Conservation (phyloP, 2,797 vertebrate species). For the Aplochiton taeniatus region DNA sequence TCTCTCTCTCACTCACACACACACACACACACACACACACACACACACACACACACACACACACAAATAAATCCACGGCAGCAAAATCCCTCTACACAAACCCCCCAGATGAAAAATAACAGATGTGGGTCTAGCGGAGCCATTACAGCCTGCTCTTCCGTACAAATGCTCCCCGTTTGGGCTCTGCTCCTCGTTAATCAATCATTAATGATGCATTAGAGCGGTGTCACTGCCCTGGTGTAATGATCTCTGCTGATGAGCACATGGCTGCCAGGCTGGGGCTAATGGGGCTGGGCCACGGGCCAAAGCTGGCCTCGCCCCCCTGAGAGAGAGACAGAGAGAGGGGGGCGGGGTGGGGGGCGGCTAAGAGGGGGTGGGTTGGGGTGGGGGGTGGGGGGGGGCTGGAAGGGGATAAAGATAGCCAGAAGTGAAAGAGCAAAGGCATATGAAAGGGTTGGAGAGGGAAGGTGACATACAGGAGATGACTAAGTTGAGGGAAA, state of each 20-base stretch:
- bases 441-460: constrained; percentile 14
- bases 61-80: not conserved
- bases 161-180: constrained; percentile 66
- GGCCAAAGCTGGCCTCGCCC: constrained; percentile 52
- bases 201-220: constrained; percentile 83
- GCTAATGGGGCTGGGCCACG: constrained; percentile 65
- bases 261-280: constrained; percentile 70
- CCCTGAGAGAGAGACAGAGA: constrained; percentile 28
- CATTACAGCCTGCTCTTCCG: constrained; percentile 67
- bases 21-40: constrained; percentile 15
- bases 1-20: constrained; percentile 21
- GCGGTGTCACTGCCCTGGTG: constrained; percentile 72
- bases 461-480: constrained; percentile 15
- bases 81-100: not conserved
- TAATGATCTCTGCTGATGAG: constrained; percentile 75
- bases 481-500: not conserved
- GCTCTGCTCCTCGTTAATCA: constrained; percentile 78
- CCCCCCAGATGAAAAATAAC: constrained; percentile 44
- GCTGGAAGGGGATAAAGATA: constrained; percentile 23
- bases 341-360: constrained; percentile 20
- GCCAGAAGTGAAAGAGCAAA: constrained; percentile 56
- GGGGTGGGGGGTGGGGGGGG: constrained; percentile 45
- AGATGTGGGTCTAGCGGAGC: constrained; percentile 57
- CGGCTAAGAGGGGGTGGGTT: constrained; percentile 49
- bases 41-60: constrained; percentile 24